phyloP scores from a whole-genome alignment of 2,888 invertebrate genomes.

The Monoplex corrugatus region DNA sequence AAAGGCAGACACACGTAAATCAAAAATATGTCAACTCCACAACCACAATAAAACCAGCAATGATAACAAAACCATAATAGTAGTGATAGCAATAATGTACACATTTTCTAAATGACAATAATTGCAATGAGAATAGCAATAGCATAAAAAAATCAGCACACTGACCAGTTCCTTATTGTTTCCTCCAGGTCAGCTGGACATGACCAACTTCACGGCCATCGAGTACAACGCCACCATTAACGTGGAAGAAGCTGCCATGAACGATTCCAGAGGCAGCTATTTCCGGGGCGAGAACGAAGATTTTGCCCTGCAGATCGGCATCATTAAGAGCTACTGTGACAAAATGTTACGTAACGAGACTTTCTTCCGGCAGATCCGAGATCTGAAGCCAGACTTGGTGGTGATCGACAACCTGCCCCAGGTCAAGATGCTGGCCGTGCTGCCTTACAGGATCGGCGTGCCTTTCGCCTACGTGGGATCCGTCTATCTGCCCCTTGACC shows the following conservation, averaged over 20 bases:
- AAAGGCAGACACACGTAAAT: too few relatives aligned
- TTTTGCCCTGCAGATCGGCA: conserved; percentile 40
- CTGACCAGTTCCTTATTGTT: too few relatives aligned
- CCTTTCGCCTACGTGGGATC: conserved; percentile 56
- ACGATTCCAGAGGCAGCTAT: conserved; percentile 47
- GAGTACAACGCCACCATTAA: conserved; percentile 48
- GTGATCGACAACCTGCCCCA: conserved; percentile 53
- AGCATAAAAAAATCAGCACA: too few relatives aligned
- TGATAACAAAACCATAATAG: too few relatives aligned
- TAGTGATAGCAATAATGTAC: too few relatives aligned
- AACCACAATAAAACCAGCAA: too few relatives aligned
- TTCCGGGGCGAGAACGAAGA: conserved; percentile 49
- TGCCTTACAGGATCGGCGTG: conserved; percentile 54
- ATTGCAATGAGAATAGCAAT: too few relatives aligned
- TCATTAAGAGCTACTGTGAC: conserved; percentile 49
- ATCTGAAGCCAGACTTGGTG: conserved; percentile 52
- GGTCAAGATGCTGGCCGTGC: conserved; percentile 50
- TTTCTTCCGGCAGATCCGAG: conserved; percentile 38
- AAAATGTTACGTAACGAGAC: conserved; percentile 49
- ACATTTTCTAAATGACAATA: too few relatives aligned
- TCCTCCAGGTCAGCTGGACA: conserved; percentile 44
- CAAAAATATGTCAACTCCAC: too few relatives aligned
- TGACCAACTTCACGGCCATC: conserved; percentile 42
- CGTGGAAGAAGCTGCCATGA: conserved; percentile 50
- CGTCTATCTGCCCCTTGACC: conserved; percentile 43